Conservation (phyloP, 2,888 invertebrate species). For the Mechanitis mazaeus region DNA sequence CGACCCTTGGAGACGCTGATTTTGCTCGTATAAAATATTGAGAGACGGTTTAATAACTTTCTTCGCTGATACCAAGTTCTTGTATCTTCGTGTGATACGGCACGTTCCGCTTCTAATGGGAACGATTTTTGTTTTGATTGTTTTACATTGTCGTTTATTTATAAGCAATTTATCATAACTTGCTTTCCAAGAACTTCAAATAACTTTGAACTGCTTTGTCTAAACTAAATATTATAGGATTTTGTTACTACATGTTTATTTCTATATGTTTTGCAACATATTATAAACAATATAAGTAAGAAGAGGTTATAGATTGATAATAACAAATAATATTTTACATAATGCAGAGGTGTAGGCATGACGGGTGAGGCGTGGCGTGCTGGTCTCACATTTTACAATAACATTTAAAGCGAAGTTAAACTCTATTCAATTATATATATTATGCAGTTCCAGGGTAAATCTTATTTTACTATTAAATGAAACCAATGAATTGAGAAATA, state of each 20-base stretch:
- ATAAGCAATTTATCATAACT: slow-evolving; percentile 16
- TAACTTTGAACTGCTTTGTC: neutral
- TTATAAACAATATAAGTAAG: slow-evolving; percentile 11
- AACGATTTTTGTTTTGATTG: slow-evolving; percentile 33
- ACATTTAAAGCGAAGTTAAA: slow-evolving; percentile 31
- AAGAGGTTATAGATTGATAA: slow-evolving; percentile 6
- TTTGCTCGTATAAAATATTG: slow-evolving; percentile 55
- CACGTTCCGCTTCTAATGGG: slow-evolving; percentile 46
- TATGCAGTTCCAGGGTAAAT: too few relatives aligned
- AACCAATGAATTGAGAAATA: too few relatives aligned
- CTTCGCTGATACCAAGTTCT: slow-evolving; percentile 47
- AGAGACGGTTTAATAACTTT: slow-evolving; percentile 57
- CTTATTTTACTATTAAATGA: too few relatives aligned
- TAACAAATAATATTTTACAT: slow-evolving; percentile 27
- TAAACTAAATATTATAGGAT: neutral
- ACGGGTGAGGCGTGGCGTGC: slow-evolving; percentile 34
- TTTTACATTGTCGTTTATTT: slow-evolving; percentile 27
- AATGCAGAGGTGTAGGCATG: slow-evolving; percentile 23
- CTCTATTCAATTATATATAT: too few relatives aligned
- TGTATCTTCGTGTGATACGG: slow-evolving; percentile 47
- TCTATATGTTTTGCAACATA: neutral
- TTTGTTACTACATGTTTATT: too few relatives aligned
- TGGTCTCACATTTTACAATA: slow-evolving; percentile 39
- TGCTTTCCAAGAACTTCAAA: slow-evolving; percentile 4
- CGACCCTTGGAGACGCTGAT: slow-evolving; percentile 44